Conservation (phyloP, 2,113 vertebrate genomes). For the Struthidea cinerea region DNA sequence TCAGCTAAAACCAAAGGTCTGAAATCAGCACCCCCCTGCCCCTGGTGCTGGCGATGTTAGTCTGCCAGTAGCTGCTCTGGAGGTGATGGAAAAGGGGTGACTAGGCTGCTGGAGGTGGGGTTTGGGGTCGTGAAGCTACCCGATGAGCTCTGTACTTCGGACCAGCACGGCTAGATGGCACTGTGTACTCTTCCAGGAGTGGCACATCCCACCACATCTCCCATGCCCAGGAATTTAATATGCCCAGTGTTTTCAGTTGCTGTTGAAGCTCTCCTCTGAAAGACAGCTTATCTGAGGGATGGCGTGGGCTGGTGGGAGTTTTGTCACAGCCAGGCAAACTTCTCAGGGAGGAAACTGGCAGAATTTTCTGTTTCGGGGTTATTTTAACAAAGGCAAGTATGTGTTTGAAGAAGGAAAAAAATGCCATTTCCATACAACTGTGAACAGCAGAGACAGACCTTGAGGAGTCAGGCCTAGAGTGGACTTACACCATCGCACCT, state of each 20-base stretch:
- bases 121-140: not conserved
- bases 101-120: not conserved
- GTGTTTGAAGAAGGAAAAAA: not conserved
- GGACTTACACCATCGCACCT: not conserved
- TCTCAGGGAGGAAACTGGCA: not conserved
- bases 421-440: not conserved
- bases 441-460: not conserved
- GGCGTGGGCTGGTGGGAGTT: not conserved
- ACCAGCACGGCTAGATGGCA: slow-evolving; percentile 51
- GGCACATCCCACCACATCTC: not conserved
- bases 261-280: not conserved
- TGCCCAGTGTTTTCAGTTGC: not conserved
- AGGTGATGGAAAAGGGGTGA: not conserved
- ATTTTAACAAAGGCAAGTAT: not conserved
- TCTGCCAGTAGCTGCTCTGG: not conserved
- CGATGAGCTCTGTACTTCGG: not conserved
- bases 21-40: not conserved
- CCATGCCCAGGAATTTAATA: not conserved
- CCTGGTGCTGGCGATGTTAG: accelerated
- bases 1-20: not conserved
- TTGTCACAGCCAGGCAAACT: not conserved
- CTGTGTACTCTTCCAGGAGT: slow-evolving; percentile 25
- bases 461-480: not conserved
- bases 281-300: not conserved
- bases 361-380: not conserved